Base-by-base conservation (phyloP, 2,888 invertebrate genomes). In the Brachyptera putata region DNA sequence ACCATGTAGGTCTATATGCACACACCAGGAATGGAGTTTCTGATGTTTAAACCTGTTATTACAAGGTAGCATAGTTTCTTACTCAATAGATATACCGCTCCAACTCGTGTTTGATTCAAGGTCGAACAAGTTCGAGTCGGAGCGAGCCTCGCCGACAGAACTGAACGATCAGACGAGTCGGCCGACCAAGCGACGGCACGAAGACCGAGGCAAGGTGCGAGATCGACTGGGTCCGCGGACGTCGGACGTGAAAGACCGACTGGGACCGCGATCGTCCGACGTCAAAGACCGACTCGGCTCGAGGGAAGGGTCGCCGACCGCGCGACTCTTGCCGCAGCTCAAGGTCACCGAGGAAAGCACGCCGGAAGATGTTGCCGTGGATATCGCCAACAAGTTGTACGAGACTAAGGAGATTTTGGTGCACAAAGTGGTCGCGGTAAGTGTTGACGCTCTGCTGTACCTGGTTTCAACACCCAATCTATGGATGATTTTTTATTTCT, bases 351-450 rank as follows among this genome's bases (percentile, higher is more conserved):
- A 70, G 0, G 79, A 81, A 4, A 80, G 80, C 65, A 73, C 77
- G 4, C 73, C 77, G 57, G 83, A 83, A 7, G 82, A 81, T 57
- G 77, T 91, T 56, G 87, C 86, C 16, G 76, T 75, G 43, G 89
- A 90, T 70, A 86, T 91, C 66, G 84, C 87, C 1, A 80, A 80
- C 55, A 90, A 90, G 71, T 76, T 91, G 26, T 79, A 75, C 61
- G 91, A 91, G 73, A 84, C 85, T 67, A 89, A 90, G 66, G 84
- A 84, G 69, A 83, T 84, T 48, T 79, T 91, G 68, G 77, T 91
- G 69, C 77, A 90, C 89, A 76, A 77, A 81, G 73, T 64, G 61
- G 50, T 60, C 57, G 5, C n/a, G 41, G 37, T 37, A 3, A 9
- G 37, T 5, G 25, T 25, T 25, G 25, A 25, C 3, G 25, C 25